Base-by-base conservation (phyloP, 1,140 invertebrate species). In the Papilio xuthus region DNA sequence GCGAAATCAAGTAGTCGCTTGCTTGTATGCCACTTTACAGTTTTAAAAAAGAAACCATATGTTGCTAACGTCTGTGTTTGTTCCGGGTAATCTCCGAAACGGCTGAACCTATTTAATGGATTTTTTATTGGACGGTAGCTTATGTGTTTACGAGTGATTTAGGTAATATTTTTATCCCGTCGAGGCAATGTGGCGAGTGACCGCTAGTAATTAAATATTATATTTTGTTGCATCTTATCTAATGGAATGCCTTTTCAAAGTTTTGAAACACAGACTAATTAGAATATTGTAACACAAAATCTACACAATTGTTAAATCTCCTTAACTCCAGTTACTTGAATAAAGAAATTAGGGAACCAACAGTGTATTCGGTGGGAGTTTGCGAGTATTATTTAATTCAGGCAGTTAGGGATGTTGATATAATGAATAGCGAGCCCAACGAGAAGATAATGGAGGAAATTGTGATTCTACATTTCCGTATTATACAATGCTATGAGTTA, bases 341-440 rank as follows among this genome's bases (percentile, higher is more conserved):
- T 47, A 72, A 72, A 72, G 41, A 72, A 72, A 47, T 72, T 72
- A 72, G 70, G 20, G n/a, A 72, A 72, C 20, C 70, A 72, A 72
- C 37, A 26, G 42, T 72, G 70, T 26, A 47, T 72, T 72, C 20
- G 9, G 41, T 42, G 70, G 42, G 70, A 47, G 70, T 72, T 72
- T 23, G 42, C 70, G 20, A 72, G 70, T 72, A 72, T 72, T 72
- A 42, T 72, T 72, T 72, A 72, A 72, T 72, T 72, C 47, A 47
- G 70, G 20, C 70, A 70, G 67, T 70, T 70, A 70, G 67, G 70
- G 70, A 72, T 72, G 70, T 72, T 47, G 70, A 20, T 72, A 72
- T 72, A 72, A 72, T 72, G 42, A 72, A 72, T 72, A 72, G 70
- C 70, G 41, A 12, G 20, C 20, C 42, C 18, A 72, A 72, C 42